phyloP scores from a whole-genome alignment of 2,797 vertebrate species.

The Lepilemur septentrionalis region DNA sequence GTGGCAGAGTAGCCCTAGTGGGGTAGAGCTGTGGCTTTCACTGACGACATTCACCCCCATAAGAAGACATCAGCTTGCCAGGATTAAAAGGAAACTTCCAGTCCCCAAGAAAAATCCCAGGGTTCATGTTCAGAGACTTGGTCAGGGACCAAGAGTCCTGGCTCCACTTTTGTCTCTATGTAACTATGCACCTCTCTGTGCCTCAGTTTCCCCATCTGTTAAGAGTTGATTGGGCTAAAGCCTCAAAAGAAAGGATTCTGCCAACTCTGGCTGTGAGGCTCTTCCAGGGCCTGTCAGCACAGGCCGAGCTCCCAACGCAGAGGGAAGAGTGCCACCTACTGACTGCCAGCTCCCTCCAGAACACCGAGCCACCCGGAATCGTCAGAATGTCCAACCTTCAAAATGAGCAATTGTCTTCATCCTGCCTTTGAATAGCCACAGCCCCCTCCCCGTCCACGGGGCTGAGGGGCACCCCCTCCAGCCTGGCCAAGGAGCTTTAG shows the following conservation, averaged over 20 bases:
- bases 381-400: background rate
- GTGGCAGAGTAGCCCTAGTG: background rate
- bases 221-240: background rate
- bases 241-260: background rate
- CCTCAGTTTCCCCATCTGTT: constrained; percentile 36
- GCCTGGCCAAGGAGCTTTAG: background rate
- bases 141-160: background rate
- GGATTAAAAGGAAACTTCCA: background rate
- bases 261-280: background rate
- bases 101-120: background rate
- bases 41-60: background rate
- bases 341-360: constrained; percentile 18
- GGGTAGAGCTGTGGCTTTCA: background rate
- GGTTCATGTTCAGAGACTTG: background rate
- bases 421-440: background rate
- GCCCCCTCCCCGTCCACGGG: background rate
- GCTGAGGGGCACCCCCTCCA: background rate
- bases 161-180: background rate
- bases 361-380: background rate
- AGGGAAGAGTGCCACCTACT: constrained; percentile 73
- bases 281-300: background rate
- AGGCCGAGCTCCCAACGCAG: background rate
- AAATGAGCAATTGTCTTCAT: background rate
- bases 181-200: background rate
- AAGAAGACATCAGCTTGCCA: background rate